Percentiles rank a stretch among this genome's conserved stretches.
Conservation (phyloP, 1,140 invertebrate species). For the Brachionus koreanus region DNA sequence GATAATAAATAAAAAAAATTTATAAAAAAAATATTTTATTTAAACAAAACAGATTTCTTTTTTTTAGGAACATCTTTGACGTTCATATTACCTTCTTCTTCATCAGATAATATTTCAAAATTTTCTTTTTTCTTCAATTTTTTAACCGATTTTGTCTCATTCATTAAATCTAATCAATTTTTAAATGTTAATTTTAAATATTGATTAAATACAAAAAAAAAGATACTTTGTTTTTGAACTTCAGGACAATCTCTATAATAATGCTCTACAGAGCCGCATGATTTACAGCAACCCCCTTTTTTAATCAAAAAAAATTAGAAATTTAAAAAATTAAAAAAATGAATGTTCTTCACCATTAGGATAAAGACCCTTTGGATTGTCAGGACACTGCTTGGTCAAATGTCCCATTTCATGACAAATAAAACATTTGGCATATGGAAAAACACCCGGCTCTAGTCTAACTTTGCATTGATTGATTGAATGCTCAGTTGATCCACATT, state of each 20-base stretch:
- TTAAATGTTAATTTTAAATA: neutral
- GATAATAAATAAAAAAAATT: neutral
- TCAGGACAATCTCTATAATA: slow-evolving; percentile 75
- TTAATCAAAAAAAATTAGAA: slow-evolving; percentile 20
- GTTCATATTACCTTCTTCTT: neutral
- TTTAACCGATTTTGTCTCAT: slow-evolving; percentile 19
- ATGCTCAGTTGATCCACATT: slow-evolving; percentile 60
- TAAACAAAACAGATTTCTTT: slow-evolving; percentile 2
- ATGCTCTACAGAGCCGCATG: slow-evolving; percentile 80
- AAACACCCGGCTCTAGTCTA: slow-evolving; percentile 61
- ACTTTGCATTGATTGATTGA: slow-evolving; percentile 50
- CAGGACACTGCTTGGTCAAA: slow-evolving; percentile 58
- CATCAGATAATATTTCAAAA: slow-evolving; percentile 22
- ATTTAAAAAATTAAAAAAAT: neutral
- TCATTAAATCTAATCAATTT: neutral
- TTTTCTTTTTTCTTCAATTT: neutral
- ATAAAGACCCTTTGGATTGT: slow-evolving; percentile 70
- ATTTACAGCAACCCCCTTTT: slow-evolving; percentile 69
- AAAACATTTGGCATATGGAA: slow-evolving; percentile 69
- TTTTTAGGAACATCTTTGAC: neutral
- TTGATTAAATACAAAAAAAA: neutral
- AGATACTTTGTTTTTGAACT: slow-evolving; percentile 41
- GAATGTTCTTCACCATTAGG: slow-evolving; percentile 65
- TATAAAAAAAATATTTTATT: neutral
- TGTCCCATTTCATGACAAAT: slow-evolving; percentile 59